A percentile compares a stretch with the other conserved stretches of the same genome.
phyloP scores from a whole-genome alignment of 2,113 vertebrate species.

The Neoarius graeffei region DNA sequence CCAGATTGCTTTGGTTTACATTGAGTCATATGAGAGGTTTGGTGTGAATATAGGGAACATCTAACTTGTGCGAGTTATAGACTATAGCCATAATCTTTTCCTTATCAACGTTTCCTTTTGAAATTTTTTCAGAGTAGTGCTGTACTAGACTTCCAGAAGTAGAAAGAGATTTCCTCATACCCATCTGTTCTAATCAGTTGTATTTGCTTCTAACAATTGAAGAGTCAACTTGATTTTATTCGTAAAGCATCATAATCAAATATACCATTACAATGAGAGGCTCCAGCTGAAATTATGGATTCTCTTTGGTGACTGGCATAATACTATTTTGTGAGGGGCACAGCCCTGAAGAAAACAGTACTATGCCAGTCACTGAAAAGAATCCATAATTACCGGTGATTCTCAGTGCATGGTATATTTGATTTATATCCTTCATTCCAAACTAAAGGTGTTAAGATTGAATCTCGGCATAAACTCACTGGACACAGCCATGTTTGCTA shows the following conservation, averaged over 20 bases:
- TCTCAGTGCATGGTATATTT: too few species aligned
- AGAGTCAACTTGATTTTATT: background rate
- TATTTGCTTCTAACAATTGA: background rate
- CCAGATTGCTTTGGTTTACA: background rate
- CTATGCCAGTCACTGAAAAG: too few species aligned
- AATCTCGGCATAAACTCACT: too few species aligned
- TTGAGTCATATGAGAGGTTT: conserved; percentile 4
- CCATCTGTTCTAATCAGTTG: background rate
- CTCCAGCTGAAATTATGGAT: too few species aligned
- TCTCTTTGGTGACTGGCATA: too few species aligned
- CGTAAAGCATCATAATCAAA: background rate
- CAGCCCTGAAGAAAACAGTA: too few species aligned
- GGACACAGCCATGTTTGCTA: too few species aligned
- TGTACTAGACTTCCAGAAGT: background rate
- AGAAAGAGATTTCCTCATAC: background rate
- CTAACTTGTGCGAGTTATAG: background rate
- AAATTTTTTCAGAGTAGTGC: background rate
- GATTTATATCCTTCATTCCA: too few species aligned
- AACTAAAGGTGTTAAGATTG: too few species aligned
- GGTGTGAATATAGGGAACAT: background rate
- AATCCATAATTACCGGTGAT: too few species aligned
- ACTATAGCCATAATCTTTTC: background rate
- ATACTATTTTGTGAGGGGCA: too few species aligned
- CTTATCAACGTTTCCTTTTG: background rate
- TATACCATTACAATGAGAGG: too few species aligned